These are phyloP conservation scores for Dendrolimus pini DNA, from an alignment of 2,888 invertebrate genomes.

Conservation along the genomic window DNA sequence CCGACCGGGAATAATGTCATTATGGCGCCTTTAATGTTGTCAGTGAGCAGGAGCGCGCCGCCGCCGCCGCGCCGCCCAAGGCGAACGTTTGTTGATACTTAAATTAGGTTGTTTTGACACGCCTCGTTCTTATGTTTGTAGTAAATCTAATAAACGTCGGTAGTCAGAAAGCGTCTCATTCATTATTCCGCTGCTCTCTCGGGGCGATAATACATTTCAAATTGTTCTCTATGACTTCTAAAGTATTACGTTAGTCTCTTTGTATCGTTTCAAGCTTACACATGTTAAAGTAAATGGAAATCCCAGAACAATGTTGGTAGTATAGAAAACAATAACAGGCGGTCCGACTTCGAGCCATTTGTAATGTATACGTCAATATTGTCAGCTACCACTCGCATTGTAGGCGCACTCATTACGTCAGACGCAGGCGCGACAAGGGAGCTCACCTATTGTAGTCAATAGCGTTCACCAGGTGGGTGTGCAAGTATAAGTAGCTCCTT, in stretches of 20 bases:
- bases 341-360: slow-evolving; percentile 37
- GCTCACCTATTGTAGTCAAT: slow-evolving; percentile 69
- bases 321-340: slow-evolving; percentile 46
- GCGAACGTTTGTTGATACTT: slow-evolving; percentile 76
- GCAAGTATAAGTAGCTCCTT: slow-evolving; percentile 58
- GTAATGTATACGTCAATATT: slow-evolving; percentile 62
- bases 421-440: slow-evolving; percentile 44
- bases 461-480: slow-evolving; percentile 64
- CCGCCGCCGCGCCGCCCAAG: slow-evolving; percentile 53
- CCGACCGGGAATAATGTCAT: slow-evolving; percentile 73
- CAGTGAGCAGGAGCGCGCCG: slow-evolving; percentile 61
- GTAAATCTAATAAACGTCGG: slow-evolving; percentile 74
- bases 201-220: slow-evolving; percentile 36
- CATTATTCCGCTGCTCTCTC: slow-evolving; percentile 45
- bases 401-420: slow-evolving; percentile 54
- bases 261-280: background rate
- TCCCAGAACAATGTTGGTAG: slow-evolving; percentile 29
- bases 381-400: slow-evolving; percentile 60
- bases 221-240: slow-evolving; percentile 21
- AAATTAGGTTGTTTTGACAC: slow-evolving; percentile 77
- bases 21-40: slow-evolving; percentile 76
- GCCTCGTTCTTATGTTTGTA: slow-evolving; percentile 73
- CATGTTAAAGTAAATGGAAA: slow-evolving; percentile 18
- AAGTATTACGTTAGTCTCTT: background rate
- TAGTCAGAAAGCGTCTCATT: slow-evolving; percentile 52